Evolutionary conservation across 2,888 invertebrate genomes (phyloP).

Genomic region (Meiosimyza platycephala): DNA sequence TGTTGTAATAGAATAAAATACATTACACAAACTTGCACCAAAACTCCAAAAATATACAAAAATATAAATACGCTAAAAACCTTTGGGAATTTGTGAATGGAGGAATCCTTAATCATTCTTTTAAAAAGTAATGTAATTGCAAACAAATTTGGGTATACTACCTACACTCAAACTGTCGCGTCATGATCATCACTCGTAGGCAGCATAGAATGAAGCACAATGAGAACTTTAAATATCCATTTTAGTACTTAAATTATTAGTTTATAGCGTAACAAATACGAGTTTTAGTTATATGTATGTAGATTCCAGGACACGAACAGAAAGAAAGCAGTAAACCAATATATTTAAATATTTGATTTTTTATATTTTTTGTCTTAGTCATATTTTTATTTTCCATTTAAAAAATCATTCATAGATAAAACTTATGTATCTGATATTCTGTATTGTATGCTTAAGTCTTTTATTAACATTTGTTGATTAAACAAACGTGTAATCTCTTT

Average conservation of each 20-base stretch:
- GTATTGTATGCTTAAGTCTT: constrained; percentile 21
- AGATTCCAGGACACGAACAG: not conserved
- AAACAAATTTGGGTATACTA: not conserved
- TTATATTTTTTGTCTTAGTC: not conserved
- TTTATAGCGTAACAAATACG: not conserved
- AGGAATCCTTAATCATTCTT: not conserved
- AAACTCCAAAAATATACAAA: constrained; percentile 34
- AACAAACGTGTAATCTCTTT: constrained; percentile 6
- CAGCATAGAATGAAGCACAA: constrained; percentile 19
- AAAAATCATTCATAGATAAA: not conserved
- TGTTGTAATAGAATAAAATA: constrained; percentile 44
- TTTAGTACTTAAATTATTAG: not conserved
- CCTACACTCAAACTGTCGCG: not conserved
- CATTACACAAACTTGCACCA: constrained; percentile 40
- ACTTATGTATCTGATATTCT: constrained; percentile 26
- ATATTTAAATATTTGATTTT: not conserved
- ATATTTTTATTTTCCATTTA: not conserved
- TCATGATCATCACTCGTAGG: not conserved
- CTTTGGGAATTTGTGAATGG: not conserved
- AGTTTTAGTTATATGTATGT: not conserved
- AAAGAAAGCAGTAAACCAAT: not conserved
- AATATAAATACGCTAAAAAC: not conserved
- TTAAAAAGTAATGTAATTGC: not conserved
- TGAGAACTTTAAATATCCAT: not conserved
- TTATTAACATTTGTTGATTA: constrained; percentile 22